phyloP scores from a whole-genome alignment of 1,140 invertebrate genomes.

The Monochamus saltuarius region DNA sequence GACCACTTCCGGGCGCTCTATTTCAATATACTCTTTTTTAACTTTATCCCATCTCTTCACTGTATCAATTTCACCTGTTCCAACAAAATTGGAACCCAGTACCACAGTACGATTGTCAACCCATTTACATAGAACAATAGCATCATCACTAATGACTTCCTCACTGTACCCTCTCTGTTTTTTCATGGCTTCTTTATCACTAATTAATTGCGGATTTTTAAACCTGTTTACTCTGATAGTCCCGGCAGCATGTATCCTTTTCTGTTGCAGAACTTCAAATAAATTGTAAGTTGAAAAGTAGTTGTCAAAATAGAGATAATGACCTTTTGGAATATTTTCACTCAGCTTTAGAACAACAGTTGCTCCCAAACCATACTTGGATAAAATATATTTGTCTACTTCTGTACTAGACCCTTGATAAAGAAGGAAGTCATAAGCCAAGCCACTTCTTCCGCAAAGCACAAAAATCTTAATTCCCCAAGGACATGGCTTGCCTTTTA shows the following conservation, averaged over 20 bases:
- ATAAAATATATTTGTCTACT: neutral
- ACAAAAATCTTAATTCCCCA: constrained; percentile 21
- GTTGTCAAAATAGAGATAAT: constrained; percentile 21
- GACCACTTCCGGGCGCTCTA: constrained; percentile 47
- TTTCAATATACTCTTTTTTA: constrained; percentile 46
- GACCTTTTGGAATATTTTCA: constrained; percentile 3
- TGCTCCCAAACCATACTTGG: constrained; percentile 8
- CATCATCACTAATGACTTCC: constrained; percentile 45
- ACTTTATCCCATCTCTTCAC: constrained; percentile 46
- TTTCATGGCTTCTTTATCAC: constrained; percentile 48
- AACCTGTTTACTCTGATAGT: constrained; percentile 48
- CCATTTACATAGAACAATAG: constrained; percentile 49
- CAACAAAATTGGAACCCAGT: constrained; percentile 52
- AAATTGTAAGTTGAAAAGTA: constrained; percentile 26
- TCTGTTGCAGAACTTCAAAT: neutral
- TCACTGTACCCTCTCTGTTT: constrained; percentile 47
- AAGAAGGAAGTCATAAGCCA: constrained; percentile 13
- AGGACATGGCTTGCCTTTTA: constrained; percentile 20
- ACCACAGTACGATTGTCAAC: constrained; percentile 48
- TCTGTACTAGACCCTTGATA: constrained; percentile 19
- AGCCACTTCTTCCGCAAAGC: constrained; percentile 10
- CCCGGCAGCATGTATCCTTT: constrained; percentile 28
- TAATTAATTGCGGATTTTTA: constrained; percentile 42
- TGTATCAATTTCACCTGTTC: constrained; percentile 47
- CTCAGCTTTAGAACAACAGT: constrained; percentile 16